A percentile compares a stretch with the other conserved stretches of the same genome.
phyloP scores from a whole-genome alignment of 2,888 invertebrate genomes.

The Leucophora obtusa region DNA sequence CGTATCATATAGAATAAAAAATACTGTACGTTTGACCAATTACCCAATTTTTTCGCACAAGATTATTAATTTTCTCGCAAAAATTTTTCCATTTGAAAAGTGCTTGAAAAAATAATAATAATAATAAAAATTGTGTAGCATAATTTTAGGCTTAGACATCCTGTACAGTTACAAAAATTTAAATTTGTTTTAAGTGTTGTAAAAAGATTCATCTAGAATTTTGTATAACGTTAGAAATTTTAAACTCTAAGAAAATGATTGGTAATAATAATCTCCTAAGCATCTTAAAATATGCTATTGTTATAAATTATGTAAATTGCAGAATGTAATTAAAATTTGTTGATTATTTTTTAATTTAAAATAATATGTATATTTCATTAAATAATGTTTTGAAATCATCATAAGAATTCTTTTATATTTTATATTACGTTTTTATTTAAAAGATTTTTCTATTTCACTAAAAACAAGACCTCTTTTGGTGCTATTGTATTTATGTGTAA shows the following conservation, averaged over 20 bases:
- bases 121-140: too few species aligned
- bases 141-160: too few species aligned
- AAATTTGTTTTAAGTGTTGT: too few species aligned
- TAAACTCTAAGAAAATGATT: background rate
- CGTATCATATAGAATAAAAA: too few species aligned
- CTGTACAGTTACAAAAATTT: too few species aligned
- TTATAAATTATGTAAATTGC: background rate
- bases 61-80: too few species aligned
- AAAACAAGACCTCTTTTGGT: conserved; percentile 24
- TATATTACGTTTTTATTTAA: conserved; percentile 5
- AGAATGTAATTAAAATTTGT: background rate
- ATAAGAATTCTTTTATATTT: background rate
- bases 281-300: background rate
- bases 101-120: too few species aligned
- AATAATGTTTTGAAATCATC: background rate
- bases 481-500: conserved; percentile 12
- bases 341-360: background rate
- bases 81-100: too few species aligned
- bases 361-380: background rate
- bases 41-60: too few species aligned
- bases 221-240: background rate
- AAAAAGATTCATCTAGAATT: too few species aligned
- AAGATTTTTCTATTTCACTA: conserved; percentile 47
- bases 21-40: too few species aligned
- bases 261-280: background rate